These are phyloP conservation scores for Azorinus chamasolen DNA, from an alignment of 2,888 invertebrate species.

Conservation along the genomic window DNA sequence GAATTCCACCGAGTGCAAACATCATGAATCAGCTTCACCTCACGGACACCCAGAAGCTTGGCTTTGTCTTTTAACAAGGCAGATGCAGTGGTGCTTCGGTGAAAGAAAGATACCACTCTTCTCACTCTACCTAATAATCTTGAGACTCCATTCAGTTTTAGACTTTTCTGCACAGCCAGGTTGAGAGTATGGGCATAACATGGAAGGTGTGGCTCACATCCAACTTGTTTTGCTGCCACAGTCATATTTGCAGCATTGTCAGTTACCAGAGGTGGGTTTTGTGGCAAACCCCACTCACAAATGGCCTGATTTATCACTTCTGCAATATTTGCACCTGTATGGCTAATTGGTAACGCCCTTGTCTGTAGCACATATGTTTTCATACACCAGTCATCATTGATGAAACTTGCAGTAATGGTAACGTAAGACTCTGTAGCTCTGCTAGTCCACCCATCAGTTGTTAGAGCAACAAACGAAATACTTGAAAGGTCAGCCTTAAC, in stretches of 20 bases:
- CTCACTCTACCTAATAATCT: constrained; percentile 37
- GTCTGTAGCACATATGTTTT: constrained; percentile 45
- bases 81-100: constrained; percentile 32
- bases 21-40: constrained; percentile 40
- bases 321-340: constrained; percentile 41
- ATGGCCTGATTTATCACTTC: constrained; percentile 19
- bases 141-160: constrained; percentile 19
- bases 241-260: constrained; percentile 55
- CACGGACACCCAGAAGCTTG: constrained; percentile 29
- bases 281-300: constrained; percentile 17
- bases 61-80: constrained; percentile 17
- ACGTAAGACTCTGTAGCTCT: constrained; percentile 49
- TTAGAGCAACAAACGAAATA: constrained; percentile 35
- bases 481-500: constrained; percentile 14
- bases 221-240: constrained; percentile 17
- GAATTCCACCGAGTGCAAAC: constrained; percentile 53
- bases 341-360: constrained; percentile 27
- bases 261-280: constrained; percentile 33
- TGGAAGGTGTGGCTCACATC: constrained; percentile 23
- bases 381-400: constrained; percentile 42
- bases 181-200: constrained; percentile 55
- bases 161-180: constrained; percentile 33
- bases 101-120: constrained; percentile 40
- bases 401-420: constrained; percentile 53
- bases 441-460: constrained; percentile 60